Evolutionary conservation across 2,888 invertebrate species (phyloP).

Genomic region (Macrophya annulata): DNA sequence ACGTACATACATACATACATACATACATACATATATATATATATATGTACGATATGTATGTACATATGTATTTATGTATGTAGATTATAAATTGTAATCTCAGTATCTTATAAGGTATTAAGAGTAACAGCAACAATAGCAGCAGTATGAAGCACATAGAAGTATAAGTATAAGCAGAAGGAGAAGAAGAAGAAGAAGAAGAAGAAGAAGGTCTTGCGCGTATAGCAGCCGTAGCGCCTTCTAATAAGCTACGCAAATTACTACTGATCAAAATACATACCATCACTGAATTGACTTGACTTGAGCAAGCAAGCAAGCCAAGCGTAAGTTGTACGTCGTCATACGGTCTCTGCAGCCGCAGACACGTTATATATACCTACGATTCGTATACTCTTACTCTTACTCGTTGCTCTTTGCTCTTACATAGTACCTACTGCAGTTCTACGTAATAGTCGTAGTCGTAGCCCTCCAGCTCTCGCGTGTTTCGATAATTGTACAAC

Average conservation of each 20-base stretch:
- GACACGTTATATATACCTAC: not conserved
- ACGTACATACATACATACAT: no score
- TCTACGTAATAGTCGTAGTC: not conserved
- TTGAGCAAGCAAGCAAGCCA: not conserved
- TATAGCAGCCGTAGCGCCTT: slow-evolving; percentile 46
- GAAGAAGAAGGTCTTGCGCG: slow-evolving; percentile 19
- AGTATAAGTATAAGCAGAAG: not conserved
- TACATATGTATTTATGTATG: not conserved
- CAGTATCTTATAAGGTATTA: slow-evolving; percentile 44
- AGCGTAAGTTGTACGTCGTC: not conserved
- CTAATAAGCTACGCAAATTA: slow-evolving; percentile 53
- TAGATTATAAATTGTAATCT: slow-evolving; percentile 49
- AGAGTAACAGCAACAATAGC: not conserved
- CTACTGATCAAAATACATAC: slow-evolving; percentile 44
- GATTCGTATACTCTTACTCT: no score
- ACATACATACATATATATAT: no score
- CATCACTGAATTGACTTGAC: slow-evolving; percentile 1
- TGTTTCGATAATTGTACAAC: slow-evolving; percentile 47
- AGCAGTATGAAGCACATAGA: not conserved
- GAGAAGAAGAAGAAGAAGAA: not conserved
- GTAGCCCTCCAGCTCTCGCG: slow-evolving; percentile 21
- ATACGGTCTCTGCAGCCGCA: slow-evolving; percentile 1
- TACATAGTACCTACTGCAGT: not conserved
- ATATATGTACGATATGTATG: not conserved
- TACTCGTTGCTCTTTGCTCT: no score